Percentiles rank a stretch among this genome's conserved stretches.
phyloP scores from a whole-genome alignment of 2,888 invertebrate genomes.

The Cryptus viduatorius region DNA sequence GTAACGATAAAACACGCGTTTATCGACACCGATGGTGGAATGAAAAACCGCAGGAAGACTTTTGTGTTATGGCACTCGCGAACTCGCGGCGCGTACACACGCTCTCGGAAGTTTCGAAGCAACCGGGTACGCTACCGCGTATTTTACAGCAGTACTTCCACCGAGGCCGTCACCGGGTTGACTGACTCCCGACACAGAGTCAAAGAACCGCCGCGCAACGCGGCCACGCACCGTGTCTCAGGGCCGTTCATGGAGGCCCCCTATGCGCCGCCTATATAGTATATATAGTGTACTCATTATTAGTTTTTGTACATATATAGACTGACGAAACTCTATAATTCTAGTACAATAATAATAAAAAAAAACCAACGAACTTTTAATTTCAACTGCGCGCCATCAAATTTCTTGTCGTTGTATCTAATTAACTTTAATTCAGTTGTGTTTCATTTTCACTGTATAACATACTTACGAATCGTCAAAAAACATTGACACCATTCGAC shows the following conservation, averaged over 20 bases:
- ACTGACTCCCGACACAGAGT: conserved; percentile 82
- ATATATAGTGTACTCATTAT: background rate
- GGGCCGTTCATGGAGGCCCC: conserved; percentile 69
- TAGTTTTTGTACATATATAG: background rate
- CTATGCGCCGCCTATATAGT: background rate
- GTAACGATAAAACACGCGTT: background rate
- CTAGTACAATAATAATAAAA: background rate
- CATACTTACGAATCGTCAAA: too few species aligned
- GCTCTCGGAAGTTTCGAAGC: conserved; percentile 27
- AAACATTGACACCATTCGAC: too few species aligned
- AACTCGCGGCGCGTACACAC: conserved; percentile 54
- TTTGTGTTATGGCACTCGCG: conserved; percentile 51
- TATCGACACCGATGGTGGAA: background rate
- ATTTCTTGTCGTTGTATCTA: too few species aligned
- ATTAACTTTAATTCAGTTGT: too few species aligned
- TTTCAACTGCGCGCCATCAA: background rate
- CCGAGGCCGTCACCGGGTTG: conserved; percentile 83
- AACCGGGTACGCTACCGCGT: conserved; percentile 57
- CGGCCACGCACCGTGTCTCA: conserved; percentile 78
- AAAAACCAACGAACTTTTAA: too few species aligned
- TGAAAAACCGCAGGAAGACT: background rate
- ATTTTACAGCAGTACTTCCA: conserved; percentile 69
- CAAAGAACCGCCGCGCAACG: conserved; percentile 82
- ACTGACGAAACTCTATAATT: background rate
- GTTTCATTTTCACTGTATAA: too few species aligned